These are phyloP conservation scores for Oryctes rhinoceros DNA, from an alignment of 1,140 invertebrate genomes.

Conservation along the genomic window DNA sequence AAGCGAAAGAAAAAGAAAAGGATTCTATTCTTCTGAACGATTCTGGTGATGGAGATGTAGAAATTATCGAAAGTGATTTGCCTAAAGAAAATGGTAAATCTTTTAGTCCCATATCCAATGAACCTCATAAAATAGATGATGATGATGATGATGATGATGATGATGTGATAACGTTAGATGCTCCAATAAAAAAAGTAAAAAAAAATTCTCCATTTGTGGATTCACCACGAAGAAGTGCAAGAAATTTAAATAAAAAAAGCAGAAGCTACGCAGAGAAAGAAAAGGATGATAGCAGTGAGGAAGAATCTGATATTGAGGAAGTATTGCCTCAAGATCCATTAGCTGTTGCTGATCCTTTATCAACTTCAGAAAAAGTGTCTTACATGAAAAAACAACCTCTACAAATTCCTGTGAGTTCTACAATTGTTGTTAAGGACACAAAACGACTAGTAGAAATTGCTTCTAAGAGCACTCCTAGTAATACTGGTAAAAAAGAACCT, in stretches of 20 bases:
- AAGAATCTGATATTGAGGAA: slow-evolving; percentile 74
- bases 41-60: slow-evolving; percentile 54
- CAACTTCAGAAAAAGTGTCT: slow-evolving; percentile 18
- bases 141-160: slow-evolving; percentile 66
- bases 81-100: slow-evolving; percentile 50
- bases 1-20: slow-evolving; percentile 51
- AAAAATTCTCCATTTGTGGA: slow-evolving; percentile 61
- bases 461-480: slow-evolving; percentile 58
- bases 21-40: slow-evolving; percentile 59
- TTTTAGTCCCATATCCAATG: slow-evolving; percentile 47
- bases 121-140: slow-evolving; percentile 38
- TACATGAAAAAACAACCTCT: slow-evolving; percentile 30
- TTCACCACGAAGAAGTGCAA: slow-evolving; percentile 47
- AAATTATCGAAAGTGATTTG: slow-evolving; percentile 49
- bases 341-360: slow-evolving; percentile 58
- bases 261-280: slow-evolving; percentile 66
- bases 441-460: slow-evolving; percentile 78
- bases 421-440: slow-evolving; percentile 78
- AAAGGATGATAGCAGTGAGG: slow-evolving; percentile 59
- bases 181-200: slow-evolving; percentile 61
- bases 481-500: slow-evolving; percentile 74
- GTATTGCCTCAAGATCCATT: slow-evolving; percentile 74
- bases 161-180: slow-evolving; percentile 64
- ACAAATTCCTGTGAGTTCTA: slow-evolving; percentile 55
- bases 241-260: slow-evolving; percentile 40